Evolutionary conservation across 2,888 invertebrate species (phyloP).

Genomic region (Aphodius granarius): DNA sequence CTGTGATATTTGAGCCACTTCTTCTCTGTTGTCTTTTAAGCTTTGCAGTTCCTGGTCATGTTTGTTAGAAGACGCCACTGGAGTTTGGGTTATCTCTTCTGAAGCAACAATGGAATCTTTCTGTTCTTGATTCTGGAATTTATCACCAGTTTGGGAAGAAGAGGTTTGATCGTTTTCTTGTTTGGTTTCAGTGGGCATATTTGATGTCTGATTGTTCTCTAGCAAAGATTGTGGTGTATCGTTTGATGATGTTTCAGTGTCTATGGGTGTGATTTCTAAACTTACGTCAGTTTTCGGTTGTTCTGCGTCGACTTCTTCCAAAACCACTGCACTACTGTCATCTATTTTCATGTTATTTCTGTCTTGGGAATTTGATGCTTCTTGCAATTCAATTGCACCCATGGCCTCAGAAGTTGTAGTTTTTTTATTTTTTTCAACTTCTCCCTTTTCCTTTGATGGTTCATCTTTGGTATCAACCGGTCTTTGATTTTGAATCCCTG

Average conservation of each 20-base stretch:
- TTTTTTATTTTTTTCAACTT: neutral
- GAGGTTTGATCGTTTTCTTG: neutral
- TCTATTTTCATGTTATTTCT: neutral
- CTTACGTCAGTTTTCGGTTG: neutral
- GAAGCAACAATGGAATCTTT: neutral
- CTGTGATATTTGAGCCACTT: neutral
- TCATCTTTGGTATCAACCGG: neutral
- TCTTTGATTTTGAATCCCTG: neutral
- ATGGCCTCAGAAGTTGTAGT: neutral
- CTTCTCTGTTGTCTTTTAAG: too few species aligned
- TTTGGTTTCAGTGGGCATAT: neutral
- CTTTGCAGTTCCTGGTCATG: too few species aligned
- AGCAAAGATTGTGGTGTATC: neutral
- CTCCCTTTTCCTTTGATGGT: neutral
- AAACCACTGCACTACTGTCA: neutral
- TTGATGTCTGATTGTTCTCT: neutral
- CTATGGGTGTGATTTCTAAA: neutral
- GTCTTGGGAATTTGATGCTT: neutral
- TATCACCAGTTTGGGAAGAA: neutral
- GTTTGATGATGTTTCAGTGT: neutral
- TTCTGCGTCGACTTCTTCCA: neutral
- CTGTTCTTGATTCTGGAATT: neutral
- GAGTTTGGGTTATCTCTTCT: neutral
- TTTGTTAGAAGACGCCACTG: neutral
- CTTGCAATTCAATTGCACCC: neutral